Conservation (phyloP, 2,888 invertebrate genomes). For the Nasonovia ribisnigri region DNA sequence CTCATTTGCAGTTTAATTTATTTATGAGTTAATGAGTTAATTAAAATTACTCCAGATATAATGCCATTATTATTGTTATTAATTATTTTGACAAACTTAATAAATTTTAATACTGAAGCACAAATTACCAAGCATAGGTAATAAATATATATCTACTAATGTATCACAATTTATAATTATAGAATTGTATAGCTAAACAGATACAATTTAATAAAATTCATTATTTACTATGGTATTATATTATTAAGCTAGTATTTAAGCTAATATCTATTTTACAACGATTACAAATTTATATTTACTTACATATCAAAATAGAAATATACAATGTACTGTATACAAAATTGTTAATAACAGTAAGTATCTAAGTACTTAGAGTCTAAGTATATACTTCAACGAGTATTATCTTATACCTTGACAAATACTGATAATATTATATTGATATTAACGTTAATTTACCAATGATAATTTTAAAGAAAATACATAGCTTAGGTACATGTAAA, state of each 20-base stretch:
- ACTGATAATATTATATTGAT: slow-evolving; percentile 6
- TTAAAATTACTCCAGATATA: background rate
- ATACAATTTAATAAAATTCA: background rate
- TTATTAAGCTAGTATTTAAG: background rate
- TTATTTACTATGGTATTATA: background rate
- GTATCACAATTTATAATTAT: background rate
- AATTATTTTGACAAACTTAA: background rate
- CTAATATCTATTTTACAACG: background rate
- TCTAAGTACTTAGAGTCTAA: background rate
- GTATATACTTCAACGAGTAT: slow-evolving; percentile 46
- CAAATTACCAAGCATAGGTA: background rate
- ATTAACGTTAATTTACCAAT: background rate
- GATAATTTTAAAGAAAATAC: background rate
- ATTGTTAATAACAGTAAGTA: background rate
- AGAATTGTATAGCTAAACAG: background rate
- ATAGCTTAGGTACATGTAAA: background rate
- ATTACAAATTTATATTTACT: background rate
- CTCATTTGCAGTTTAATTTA: background rate
- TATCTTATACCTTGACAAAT: slow-evolving; percentile 21
- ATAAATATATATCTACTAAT: background rate
- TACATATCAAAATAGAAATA: background rate
- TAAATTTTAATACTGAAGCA: background rate
- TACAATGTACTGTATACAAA: background rate
- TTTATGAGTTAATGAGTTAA: background rate
- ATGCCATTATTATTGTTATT: background rate